Evolutionary conservation across 2,797 vertebrate species (phyloP), one percentile per base, ranked within the genome.

Genomic region (Pseudotriccus pelzelni): DNA sequence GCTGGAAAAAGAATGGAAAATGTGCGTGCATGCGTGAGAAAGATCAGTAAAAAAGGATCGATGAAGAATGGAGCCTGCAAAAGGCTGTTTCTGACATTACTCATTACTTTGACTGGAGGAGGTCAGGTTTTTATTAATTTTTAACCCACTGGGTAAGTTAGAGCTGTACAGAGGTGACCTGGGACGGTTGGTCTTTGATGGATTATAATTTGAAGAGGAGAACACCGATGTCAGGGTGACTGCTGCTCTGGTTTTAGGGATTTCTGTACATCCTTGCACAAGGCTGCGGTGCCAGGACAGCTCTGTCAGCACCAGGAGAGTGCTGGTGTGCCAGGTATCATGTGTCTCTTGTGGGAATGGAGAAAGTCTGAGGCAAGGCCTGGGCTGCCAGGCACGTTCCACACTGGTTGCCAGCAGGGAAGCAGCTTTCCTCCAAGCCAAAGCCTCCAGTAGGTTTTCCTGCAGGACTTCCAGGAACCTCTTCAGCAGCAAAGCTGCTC

Each of bases 101-200:
- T 89, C 12, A 2, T 81, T 87, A 37, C 43, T 88, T 75, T 47
- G 55, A 91, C 72, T 87, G 0, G 1, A 84, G 41, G 25, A 91
- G 70, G 56, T 81, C 74, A 77, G 36, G 21, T 27, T 92, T 88
- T 84, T 72, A 84, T 82, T 93, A 63, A 70, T 94, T 96, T 96
- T 91, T 94, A 92, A 94, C 63, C 34, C 60, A 41, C 36, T 36
- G 67, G 15, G 37, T 85, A 72, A 78, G 43, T 79, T 60, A 32
- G 70, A 73, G 52, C 79, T 82, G 46, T 83, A 10, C 28, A 66
- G 68, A 69, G 66, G n/a, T 89, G 68, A 89, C 49, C 46, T 39
- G 68, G n/a, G 64, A 69, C 2, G 3, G 49, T 12, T 82, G 20
- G 28, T 75, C 46, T 76, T 83, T 36, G 58, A 50, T 50, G 64